phyloP scores from a whole-genome alignment of 2,888 invertebrate genomes.

The Blastobasis lacticolella region DNA sequence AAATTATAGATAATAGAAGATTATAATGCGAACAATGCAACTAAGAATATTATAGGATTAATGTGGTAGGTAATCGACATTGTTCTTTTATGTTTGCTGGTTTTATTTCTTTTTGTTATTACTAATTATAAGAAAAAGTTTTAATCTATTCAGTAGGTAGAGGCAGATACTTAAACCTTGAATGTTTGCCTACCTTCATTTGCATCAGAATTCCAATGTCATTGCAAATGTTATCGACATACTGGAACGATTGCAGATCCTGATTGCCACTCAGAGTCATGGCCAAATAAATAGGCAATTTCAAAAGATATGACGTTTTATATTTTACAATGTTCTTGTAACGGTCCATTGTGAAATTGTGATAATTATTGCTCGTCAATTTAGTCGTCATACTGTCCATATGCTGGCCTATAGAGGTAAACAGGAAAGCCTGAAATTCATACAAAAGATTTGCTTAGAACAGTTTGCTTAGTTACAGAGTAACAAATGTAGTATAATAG shows the following conservation, averaged over 20 bases:
- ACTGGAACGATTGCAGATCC: slow-evolving; percentile 80
- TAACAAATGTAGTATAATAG: neutral
- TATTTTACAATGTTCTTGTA: slow-evolving; percentile 89
- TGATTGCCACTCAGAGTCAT: slow-evolving; percentile 83
- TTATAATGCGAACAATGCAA: neutral
- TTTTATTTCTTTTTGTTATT: neutral
- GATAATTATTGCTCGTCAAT: slow-evolving; percentile 36
- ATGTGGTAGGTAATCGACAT: neutral
- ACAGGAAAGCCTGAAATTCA: slow-evolving; percentile 54
- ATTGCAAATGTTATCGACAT: slow-evolving; percentile 84
- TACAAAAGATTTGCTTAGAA: no score
- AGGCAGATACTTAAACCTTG: no score
- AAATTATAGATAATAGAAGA: no score
- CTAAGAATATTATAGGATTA: neutral
- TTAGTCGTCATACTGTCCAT: slow-evolving; percentile 80
- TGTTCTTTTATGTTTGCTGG: neutral
- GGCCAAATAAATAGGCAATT: slow-evolving; percentile 88
- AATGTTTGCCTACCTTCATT: slow-evolving; percentile 77
- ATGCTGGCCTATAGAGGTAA: slow-evolving; percentile 85
- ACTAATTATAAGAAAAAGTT: slow-evolving; percentile 11
- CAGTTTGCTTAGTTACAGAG: neutral
- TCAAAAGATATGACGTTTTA: slow-evolving; percentile 86
- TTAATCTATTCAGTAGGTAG: no score
- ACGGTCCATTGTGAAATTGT: slow-evolving; percentile 83
- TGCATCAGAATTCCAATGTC: slow-evolving; percentile 95